Conservation (phyloP, 2,888 invertebrate genomes). For the Stenolophus ochropezus region DNA sequence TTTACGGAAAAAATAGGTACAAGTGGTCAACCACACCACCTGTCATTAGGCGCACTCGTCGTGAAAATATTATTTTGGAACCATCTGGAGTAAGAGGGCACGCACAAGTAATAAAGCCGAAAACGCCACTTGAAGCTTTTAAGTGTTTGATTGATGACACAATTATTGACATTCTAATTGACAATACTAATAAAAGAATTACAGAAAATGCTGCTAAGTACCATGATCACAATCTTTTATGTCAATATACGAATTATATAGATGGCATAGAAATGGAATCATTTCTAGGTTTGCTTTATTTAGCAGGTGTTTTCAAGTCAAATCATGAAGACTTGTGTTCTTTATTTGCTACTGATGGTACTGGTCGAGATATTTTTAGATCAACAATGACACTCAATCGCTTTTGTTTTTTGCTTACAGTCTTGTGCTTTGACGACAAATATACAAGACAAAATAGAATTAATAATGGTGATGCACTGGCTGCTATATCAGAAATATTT, state of each 20-base stretch:
- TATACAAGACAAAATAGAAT: conserved; percentile 12
- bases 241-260: background rate
- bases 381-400: background rate
- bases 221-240: background rate
- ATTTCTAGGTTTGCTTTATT: conserved; percentile 5
- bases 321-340: background rate
- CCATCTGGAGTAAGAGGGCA: too few species aligned
- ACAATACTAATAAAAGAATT: too few species aligned
- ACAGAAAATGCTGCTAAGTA: too few species aligned
- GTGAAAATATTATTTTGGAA: too few species aligned
- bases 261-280: background rate
- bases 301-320: conserved; percentile 1
- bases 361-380: conserved; percentile 34
- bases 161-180: background rate
- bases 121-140: background rate
- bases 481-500: conserved; percentile 33
- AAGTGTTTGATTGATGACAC: background rate
- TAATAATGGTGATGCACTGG: conserved; percentile 9
- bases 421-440: conserved; percentile 45
- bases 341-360: conserved; percentile 31
- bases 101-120: background rate
- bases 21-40: too few species aligned
- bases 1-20: too few species aligned
- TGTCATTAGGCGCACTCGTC: too few species aligned
- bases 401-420: conserved; percentile 32